These are phyloP conservation scores for Scaptomyza flava DNA, from an alignment of 2,888 invertebrate genomes.

Conservation along the genomic window DNA sequence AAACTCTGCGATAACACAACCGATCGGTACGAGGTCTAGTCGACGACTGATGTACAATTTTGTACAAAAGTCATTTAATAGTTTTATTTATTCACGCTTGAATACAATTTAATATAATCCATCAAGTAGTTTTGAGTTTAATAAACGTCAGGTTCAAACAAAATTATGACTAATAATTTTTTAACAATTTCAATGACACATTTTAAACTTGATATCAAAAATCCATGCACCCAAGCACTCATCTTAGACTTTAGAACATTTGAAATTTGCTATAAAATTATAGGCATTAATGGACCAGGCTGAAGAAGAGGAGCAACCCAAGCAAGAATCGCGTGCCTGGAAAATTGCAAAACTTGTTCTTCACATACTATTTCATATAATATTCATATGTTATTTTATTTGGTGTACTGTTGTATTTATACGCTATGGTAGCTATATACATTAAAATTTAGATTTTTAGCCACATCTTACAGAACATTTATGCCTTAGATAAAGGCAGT, in stretches of 20 bases:
- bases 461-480: too few relatives aligned
- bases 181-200: background rate
- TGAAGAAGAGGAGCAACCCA: background rate
- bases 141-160: background rate
- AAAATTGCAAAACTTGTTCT: background rate
- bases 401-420: constrained; percentile 22
- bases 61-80: background rate
- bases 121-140: background rate
- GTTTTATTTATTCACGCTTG: background rate
- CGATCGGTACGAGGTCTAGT: too few relatives aligned
- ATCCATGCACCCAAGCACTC: background rate
- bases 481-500: background rate
- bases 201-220: background rate
- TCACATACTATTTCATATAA: constrained; percentile 34
- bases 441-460: background rate
- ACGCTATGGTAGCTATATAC: constrained; percentile 19
- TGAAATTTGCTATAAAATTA: background rate
- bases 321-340: background rate
- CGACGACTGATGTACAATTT: too few relatives aligned
- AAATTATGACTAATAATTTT: background rate
- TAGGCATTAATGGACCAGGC: constrained; percentile 8
- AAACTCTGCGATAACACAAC: too few relatives aligned
- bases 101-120: background rate
- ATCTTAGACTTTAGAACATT: background rate
- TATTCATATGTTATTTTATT: constrained; percentile 37